Evolutionary conservation across 2,797 vertebrate genomes (phyloP), one percentile per base, ranked within the genome.

Genomic region (Sebastes diploproa): DNA sequence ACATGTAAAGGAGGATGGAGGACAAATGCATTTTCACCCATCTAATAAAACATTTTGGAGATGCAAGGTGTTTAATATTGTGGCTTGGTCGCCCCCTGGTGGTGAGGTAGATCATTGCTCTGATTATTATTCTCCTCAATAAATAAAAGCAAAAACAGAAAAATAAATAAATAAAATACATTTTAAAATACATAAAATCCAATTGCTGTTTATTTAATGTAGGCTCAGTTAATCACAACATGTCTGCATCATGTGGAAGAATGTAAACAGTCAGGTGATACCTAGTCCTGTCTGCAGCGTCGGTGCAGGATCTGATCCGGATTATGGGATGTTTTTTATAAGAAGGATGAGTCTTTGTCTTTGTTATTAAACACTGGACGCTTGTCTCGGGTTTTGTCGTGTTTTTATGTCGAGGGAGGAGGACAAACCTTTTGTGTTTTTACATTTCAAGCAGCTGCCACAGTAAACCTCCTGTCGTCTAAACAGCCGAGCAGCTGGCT

Each of bases 401-500:
- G 10, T 75, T 23, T 69, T 29, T 1, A 6, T 13, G 20, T 30
- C 9, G 38, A 55, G 1, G 61, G 75, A 46, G 2, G 46, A 56
- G 55, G 56, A 70, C 11, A 4, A 75, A 74, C 29, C 50, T 27
- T 77, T 30, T 22, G 3, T 42, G 4, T 50, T 55, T 18, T 38
- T 23, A 10, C 1, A 50, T 67, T 16, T 67, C 32, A 16, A 52
- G 72, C 83, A 77, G 77, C 84, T 80, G 83, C 59, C 70, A 38
- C 18, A 36, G 77, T 29, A 36, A 62, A 77, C n/a, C 79, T 60
- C 18, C 71, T 16, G 69, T 22, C 38, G 64, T 12, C 12, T 76
- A 11, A 60, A 56, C 80, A 46, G 30, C 69, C 65, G 68, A 82
- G 77, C 90, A 89, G 86, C 86, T 89, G 92, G 72, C 65, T 38